These are phyloP conservation scores for Salmo trutta DNA, from an alignment of 2,797 vertebrate genomes.

Conservation along the genomic window DNA sequence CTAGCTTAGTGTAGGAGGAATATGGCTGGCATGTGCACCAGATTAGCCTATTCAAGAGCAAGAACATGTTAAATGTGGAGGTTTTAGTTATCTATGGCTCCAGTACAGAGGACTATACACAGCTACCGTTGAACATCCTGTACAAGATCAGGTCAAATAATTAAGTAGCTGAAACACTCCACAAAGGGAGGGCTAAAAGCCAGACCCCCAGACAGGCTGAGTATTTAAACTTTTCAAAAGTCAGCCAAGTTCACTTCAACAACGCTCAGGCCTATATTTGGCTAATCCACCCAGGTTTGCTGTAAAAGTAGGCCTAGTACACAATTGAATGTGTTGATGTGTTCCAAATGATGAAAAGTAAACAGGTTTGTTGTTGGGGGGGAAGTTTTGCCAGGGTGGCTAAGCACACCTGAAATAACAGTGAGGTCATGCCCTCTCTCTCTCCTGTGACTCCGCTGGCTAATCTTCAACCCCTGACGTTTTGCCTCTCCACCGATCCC, in stretches of 20 bases:
- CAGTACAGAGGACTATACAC: conserved; percentile 55
- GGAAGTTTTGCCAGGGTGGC: conserved; percentile 38
- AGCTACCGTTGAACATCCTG: conserved; percentile 70
- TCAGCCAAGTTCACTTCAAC: conserved; percentile 44
- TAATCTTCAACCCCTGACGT: conserved; percentile 43
- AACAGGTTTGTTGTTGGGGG: conserved; percentile 33
- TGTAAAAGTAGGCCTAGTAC: conserved; percentile 27
- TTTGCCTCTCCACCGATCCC: conserved; percentile 51
- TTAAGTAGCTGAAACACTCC: conserved; percentile 71
- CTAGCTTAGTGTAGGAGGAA: conserved; percentile 28
- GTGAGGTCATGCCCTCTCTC: conserved; percentile 46
- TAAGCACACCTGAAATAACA: conserved; percentile 59
- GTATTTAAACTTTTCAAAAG: conserved; percentile 55
- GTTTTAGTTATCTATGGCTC: conserved; percentile 59
- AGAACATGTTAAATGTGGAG: conserved; percentile 45
- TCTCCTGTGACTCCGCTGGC: conserved; percentile 42
- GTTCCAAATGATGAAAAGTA: conserved; percentile 33
- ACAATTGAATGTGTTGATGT: conserved; percentile 11
- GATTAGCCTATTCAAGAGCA: conserved; percentile 18
- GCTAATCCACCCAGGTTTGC: conserved; percentile 21
- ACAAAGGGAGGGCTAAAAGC: conserved; percentile 69
- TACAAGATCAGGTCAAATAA: conserved; percentile 74
- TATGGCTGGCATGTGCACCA: neutral
- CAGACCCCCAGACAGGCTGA: conserved; percentile 62
- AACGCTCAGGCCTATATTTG: conserved; percentile 32